These are phyloP conservation scores for Pyrgilauda ruficollis DNA, from an alignment of 2,113 vertebrate species.

Conservation along the genomic window DNA sequence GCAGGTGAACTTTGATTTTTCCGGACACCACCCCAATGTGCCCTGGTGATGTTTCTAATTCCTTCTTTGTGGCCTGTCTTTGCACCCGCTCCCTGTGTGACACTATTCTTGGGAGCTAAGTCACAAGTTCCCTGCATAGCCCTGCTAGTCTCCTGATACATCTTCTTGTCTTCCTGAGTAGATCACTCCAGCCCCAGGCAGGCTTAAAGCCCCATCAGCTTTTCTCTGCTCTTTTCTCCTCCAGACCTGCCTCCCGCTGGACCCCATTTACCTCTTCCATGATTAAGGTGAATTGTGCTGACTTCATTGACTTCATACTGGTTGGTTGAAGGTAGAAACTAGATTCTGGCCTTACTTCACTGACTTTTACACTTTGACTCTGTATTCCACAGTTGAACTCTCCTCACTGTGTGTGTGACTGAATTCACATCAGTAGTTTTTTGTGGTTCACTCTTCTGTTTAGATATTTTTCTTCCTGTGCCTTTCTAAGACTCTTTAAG, in stretches of 20 bases:
- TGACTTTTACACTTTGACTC: background rate
- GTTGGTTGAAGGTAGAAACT: background rate
- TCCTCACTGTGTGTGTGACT: accelerated
- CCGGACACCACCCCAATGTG: too few species aligned
- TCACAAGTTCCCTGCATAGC: accelerated
- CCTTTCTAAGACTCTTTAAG: background rate
- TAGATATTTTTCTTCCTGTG: background rate
- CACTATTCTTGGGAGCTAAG: background rate
- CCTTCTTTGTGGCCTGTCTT: background rate
- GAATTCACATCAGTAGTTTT: background rate
- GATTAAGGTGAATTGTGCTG: background rate
- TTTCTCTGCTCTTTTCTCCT: background rate
- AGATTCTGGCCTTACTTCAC: background rate
- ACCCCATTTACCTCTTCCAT: background rate
- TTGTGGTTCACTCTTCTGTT: background rate
- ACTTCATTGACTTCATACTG: accelerated
- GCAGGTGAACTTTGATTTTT: background rate
- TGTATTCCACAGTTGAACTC: background rate
- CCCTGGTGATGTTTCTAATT: accelerated
- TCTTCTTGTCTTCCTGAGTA: background rate
- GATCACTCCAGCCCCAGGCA: background rate
- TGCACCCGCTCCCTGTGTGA: background rate
- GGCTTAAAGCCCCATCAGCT: background rate
- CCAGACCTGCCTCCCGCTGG: accelerated
- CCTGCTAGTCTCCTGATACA: background rate